phyloP scores from a whole-genome alignment of 2,888 invertebrate species.

The Zaprionus obscuricornis region DNA sequence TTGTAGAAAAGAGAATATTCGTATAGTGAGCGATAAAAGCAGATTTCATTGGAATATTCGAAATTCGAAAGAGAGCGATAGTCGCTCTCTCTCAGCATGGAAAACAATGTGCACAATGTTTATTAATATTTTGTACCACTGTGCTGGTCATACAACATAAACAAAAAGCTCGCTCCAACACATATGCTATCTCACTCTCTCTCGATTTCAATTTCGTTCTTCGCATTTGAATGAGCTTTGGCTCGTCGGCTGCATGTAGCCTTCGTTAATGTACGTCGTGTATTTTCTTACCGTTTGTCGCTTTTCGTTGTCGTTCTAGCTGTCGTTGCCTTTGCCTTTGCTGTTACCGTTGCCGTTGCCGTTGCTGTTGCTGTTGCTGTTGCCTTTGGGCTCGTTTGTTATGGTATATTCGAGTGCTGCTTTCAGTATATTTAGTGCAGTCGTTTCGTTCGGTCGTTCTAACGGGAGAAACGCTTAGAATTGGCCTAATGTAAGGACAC shows the following conservation, averaged over 20 bases:
- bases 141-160: constrained; percentile 30
- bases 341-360: constrained; percentile 26
- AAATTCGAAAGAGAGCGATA: constrained; percentile 38
- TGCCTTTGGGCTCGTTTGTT: constrained; percentile 32
- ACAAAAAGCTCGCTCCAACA: constrained; percentile 49
- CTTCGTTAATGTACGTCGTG: too few species aligned
- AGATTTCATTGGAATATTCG: constrained; percentile 19
- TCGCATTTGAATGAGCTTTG: constrained; percentile 45
- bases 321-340: constrained; percentile 19
- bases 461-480: constrained; percentile 52
- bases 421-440: constrained; percentile 81
- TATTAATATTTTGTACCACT: constrained; percentile 49
- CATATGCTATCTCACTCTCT: constrained; percentile 7
- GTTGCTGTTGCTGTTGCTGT: constrained; percentile 30
- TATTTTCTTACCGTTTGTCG: too few species aligned
- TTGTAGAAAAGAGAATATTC: constrained; percentile 9
- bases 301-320: constrained; percentile 4
- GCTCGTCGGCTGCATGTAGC: constrained; percentile 18
- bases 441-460: constrained; percentile 80
- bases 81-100: too few species aligned
- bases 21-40: too few species aligned
- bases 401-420: constrained; percentile 43
- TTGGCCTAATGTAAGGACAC: constrained; percentile 55
- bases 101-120: constrained; percentile 36
- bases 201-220: neutral